Evolutionary conservation across 64 coral and sea anemone genomes (phyloP), one percentile per base, ranked within the genome.

Genomic region (Stichodactyla mertensii): DNA sequence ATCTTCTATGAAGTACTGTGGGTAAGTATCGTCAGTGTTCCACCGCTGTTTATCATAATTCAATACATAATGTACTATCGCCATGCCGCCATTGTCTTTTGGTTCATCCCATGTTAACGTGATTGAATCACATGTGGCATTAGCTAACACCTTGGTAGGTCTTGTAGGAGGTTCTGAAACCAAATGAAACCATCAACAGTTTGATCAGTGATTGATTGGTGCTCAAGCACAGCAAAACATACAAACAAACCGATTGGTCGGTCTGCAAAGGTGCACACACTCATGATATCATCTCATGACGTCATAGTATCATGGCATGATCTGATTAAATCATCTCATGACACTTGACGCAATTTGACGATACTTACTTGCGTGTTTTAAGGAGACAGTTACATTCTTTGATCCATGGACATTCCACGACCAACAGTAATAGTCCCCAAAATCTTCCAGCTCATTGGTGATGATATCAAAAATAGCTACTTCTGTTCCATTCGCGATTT

Each of bases 31-130:
- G 15, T 91, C 85, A 22, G 86, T 82, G 77, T 91, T 91, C 16
- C 52, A 80, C 2, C 23, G 83, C 12, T 23, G 13, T 0, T 6
- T 45, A 13, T 52, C 36, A 19, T 77, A 87, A 14, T 67, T 27
- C 2, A 91, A 51, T 31, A 91, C 85, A 59, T 82, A 91, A 55
- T 87, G 86, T 54, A 55, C 84, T 54, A 91, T 87, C 0, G 57
- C 77, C 90, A 91, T 87, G 6, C 90, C 90, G 20, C 90, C 90
- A 58, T 82, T 52, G 52, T 83, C 19, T n/a, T n/a, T 56, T 1
- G 90, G 90, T 24, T 15, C 16, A 4, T 45, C 56, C 90, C 90
- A 91, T 16, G 60, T 87, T 6, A 91, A 85, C 80, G 0, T 24
- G 1, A 91, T 60, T 54, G 62, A 58, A 7, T 83, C 26, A 51